phyloP scores from a whole-genome alignment of 1,140 invertebrate genomes.

The Brachionus asplanchnoidis region DNA sequence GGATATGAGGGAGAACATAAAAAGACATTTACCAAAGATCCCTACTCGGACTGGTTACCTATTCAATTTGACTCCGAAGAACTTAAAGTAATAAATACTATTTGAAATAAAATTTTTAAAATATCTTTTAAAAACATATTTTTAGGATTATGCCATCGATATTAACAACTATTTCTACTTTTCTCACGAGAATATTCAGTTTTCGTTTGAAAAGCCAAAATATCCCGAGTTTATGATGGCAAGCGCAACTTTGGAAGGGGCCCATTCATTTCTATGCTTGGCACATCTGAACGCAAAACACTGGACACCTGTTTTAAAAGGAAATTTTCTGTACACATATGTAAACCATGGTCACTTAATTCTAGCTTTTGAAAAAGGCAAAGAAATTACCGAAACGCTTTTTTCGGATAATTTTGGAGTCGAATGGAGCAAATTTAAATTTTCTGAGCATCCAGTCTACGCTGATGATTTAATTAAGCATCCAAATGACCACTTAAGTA shows the following conservation, averaged over 20 bases:
- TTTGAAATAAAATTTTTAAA: neutral
- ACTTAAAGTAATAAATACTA: neutral
- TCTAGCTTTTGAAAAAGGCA: neutral
- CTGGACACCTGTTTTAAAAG: neutral
- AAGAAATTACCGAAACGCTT: neutral
- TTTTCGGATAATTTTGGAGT: neutral
- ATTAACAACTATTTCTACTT: neutral
- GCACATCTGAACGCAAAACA: neutral
- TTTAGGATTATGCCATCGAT: neutral
- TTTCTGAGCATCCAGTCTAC: neutral
- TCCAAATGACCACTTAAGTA: neutral
- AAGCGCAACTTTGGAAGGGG: neutral
- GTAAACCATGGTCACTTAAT: neutral
- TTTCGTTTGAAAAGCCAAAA: neutral
- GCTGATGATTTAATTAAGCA: neutral
- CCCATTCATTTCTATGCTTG: neutral
- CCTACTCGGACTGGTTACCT: neutral
- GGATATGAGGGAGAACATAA: neutral
- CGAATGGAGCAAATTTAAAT: neutral
- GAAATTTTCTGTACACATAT: neutral
- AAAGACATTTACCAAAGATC: neutral
- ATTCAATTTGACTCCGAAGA: neutral
- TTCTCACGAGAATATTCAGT: neutral
- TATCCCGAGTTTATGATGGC: constrained; percentile 4
- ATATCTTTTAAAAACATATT: neutral